Conservation (phyloP, 2,797 vertebrate genomes). For the Botia almorhae region DNA sequence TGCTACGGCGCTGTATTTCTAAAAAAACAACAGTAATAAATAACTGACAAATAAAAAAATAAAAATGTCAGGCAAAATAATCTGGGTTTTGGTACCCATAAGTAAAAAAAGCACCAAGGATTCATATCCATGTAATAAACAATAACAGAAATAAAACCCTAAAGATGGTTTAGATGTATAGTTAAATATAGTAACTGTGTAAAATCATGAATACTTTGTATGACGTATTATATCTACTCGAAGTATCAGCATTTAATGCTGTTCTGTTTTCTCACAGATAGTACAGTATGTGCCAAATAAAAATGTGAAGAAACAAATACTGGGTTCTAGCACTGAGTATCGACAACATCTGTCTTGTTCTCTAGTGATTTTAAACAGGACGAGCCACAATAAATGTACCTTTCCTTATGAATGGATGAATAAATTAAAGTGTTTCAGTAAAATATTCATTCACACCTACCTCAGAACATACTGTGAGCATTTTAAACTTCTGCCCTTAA, state of each 20-base stretch:
- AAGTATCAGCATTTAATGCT: background rate
- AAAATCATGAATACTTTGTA: background rate
- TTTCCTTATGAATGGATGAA: background rate
- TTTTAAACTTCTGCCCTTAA: background rate
- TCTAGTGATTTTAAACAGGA: background rate
- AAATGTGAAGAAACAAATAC: background rate
- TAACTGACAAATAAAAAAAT: too few relatives aligned
- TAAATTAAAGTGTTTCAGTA: background rate
- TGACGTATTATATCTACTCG: background rate
- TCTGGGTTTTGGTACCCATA: too few relatives aligned
- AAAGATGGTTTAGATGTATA: too few relatives aligned
- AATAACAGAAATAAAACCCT: too few relatives aligned
- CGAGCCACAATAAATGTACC: background rate
- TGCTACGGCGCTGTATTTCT: background rate
- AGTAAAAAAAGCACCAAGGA: too few relatives aligned
- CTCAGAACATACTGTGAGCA: background rate
- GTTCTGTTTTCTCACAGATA: background rate
- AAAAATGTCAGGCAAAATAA: too few relatives aligned
- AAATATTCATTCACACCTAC: background rate
- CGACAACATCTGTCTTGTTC: background rate
- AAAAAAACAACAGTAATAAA: too few relatives aligned
- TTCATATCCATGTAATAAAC: too few relatives aligned
- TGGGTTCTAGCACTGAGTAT: background rate
- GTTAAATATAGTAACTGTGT: background rate
- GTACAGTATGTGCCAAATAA: background rate